These are phyloP conservation scores for Apamea epomidion DNA, from an alignment of 2,888 invertebrate species.

Conservation along the genomic window DNA sequence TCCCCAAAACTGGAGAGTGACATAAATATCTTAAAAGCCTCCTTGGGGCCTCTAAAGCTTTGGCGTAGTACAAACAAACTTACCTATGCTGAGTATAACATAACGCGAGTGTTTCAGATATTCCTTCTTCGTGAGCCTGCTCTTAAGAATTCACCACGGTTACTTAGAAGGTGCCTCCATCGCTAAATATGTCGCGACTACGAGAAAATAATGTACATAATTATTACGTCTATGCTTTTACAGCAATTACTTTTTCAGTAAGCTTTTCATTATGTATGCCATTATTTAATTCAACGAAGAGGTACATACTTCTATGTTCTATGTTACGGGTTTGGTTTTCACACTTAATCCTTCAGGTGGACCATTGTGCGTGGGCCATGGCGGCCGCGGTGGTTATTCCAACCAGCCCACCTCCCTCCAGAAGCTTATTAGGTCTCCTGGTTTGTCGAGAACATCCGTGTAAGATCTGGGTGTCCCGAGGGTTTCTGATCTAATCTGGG, in stretches of 20 bases:
- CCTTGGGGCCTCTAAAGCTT: conserved; percentile 62
- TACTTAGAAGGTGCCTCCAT: conserved; percentile 23
- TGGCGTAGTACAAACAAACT: conserved; percentile 59
- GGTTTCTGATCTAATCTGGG: no score
- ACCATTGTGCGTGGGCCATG: no score
- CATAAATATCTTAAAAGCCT: conserved; percentile 73
- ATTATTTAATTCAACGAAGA: conserved; percentile 7
- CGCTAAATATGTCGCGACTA: conserved; percentile 19
- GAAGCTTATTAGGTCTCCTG: no score
- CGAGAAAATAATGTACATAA: conserved; percentile 34
- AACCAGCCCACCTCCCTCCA: no score
- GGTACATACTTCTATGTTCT: no score
- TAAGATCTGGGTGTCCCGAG: no score
- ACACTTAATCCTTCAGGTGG: no score
- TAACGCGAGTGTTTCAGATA: conserved; percentile 52
- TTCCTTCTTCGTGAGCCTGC: conserved; percentile 44
- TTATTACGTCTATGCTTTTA: conserved; percentile 25
- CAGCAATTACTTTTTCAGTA: conserved; percentile 29
- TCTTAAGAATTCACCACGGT: conserved; percentile 49
- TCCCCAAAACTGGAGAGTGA: conserved; percentile 62
- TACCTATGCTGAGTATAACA: conserved; percentile 56
- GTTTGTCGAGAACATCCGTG: no score
- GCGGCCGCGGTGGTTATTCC: no score
- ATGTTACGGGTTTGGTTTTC: no score
- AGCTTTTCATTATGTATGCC: conserved; percentile 6